phyloP scores from a whole-genome alignment of 2,888 invertebrate species.

The Melinaea marsaeus region DNA sequence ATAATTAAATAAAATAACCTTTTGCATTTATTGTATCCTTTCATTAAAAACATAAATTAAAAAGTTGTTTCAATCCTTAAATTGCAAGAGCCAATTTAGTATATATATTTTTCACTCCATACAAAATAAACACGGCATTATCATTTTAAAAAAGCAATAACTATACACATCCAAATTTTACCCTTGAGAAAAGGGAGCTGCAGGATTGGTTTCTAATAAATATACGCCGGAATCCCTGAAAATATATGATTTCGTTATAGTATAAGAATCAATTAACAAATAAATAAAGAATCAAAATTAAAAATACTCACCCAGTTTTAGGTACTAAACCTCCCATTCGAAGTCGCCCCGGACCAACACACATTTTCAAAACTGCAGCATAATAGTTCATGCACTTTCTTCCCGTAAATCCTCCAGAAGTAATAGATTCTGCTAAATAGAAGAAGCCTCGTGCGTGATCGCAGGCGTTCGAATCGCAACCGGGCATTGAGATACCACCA shows the following conservation, averaged over 20 bases:
- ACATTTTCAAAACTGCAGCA: conserved; percentile 46
- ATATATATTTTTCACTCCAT: no score
- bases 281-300: neutral
- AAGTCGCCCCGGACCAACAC: conserved; percentile 45
- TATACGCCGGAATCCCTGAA: conserved; percentile 52
- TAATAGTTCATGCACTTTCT: conserved; percentile 50
- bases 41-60: no score
- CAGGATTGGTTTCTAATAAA: conserved; percentile 50
- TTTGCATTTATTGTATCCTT: conserved; percentile 32
- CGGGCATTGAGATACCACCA: conserved; percentile 58
- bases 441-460: conserved; percentile 51
- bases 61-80: no score
- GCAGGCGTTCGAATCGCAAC: conserved; percentile 52
- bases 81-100: no score
- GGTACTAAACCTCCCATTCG: conserved; percentile 56
- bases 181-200: conserved; percentile 50
- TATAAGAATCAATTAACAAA: neutral
- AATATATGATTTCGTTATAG: conserved; percentile 1
- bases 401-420: conserved; percentile 51
- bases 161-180: conserved; percentile 26
- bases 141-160: no score
- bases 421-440: conserved; percentile 56
- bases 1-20: conserved; percentile 30
- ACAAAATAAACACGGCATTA: no score
- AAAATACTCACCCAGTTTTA: conserved; percentile 49